Percentiles rank a stretch among this genome's conserved stretches.
Conservation (phyloP, 2,888 invertebrate genomes). For the Drosophila quinaria region DNA sequence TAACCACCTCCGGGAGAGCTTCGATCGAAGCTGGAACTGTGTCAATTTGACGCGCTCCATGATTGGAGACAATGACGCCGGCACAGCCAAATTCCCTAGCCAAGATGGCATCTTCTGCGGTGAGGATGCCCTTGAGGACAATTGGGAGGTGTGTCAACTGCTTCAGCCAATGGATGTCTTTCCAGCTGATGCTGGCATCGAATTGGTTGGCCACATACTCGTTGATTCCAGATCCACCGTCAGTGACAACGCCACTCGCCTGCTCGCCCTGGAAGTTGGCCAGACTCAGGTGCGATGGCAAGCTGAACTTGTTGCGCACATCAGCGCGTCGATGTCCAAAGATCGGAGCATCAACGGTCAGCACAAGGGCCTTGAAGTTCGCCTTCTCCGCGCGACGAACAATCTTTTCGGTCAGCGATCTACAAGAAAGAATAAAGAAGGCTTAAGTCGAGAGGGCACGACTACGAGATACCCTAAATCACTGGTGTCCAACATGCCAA, state of each 20-base stretch:
- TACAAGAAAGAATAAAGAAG: slow-evolving; percentile 83
- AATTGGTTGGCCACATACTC: slow-evolving; percentile 92
- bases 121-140: slow-evolving; percentile 94
- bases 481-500: no score
- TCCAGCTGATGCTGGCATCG: slow-evolving; percentile 94
- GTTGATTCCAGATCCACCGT: slow-evolving; percentile 89
- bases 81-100: slow-evolving; percentile 91
- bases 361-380: slow-evolving; percentile 94
- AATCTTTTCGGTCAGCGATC: slow-evolving; percentile 89
- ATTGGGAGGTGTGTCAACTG: slow-evolving; percentile 92
- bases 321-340: slow-evolving; percentile 94
- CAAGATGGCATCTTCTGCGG: slow-evolving; percentile 93
- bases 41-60: slow-evolving; percentile 93
- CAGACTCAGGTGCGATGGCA: slow-evolving; percentile 93
- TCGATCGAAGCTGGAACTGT: slow-evolving; percentile 93
- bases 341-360: slow-evolving; percentile 95
- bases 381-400: slow-evolving; percentile 92
- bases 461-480: no score
- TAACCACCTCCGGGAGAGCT: slow-evolving; percentile 92
- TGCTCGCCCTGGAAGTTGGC: slow-evolving; percentile 91
- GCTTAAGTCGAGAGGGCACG: no score
- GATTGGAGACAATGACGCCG: slow-evolving; percentile 96
- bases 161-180: slow-evolving; percentile 94
- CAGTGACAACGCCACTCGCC: slow-evolving; percentile 74
- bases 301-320: slow-evolving; percentile 92